Base-by-base conservation (phyloP, 2,888 invertebrate genomes). In the Nemotelus nigrinus region DNA sequence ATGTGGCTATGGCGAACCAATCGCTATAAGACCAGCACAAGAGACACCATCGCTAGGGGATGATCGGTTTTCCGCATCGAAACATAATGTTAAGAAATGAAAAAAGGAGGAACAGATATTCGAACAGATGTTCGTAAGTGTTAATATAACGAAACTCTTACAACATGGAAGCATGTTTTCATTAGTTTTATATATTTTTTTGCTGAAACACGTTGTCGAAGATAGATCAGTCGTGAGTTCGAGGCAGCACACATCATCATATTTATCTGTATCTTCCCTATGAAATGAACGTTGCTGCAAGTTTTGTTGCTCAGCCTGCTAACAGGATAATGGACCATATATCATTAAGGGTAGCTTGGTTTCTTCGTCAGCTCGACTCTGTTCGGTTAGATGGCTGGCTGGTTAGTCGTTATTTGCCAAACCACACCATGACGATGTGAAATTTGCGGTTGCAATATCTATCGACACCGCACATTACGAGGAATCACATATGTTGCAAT, bases 91-190 rank as follows among this genome's bases (percentile, higher is more conserved):
- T 43, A 55, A 55, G 43, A 53, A 70, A 53, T 70, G 70, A 70
- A 70, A 70, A 70, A 70, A 70, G 70, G 41, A 70, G 70, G 70
- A 70, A 70, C 70, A 53, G 53, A 55, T 48, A 67, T 39, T 43
- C 43, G 53, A 53, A 39, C 70, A 70, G 70, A 70, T 70, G 70
- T 53, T 70, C 70, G 8, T 55, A 70, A 70, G 70, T 70, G 70
- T 70, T 70, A 70, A 70, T 70, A 70, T 70, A 50, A 70, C 70
- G 70, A 70, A 70, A 70, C 70, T 70, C 70, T 70, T 70, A 70
- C 25, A 55, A 47, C 55, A 55, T 70, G 70, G 70, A 70, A 70
- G 70, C 70, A 70, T 70, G 70, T 70, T 70, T 70, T 70, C 70
- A 70, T 70, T 70, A 70, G 70, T 55, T 70, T 55, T 25, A 25